Evolutionary conservation across 2,113 vertebrate genomes (phyloP), one percentile per base, ranked within the genome.

Genomic region (Hemibagrus wyckioides): DNA sequence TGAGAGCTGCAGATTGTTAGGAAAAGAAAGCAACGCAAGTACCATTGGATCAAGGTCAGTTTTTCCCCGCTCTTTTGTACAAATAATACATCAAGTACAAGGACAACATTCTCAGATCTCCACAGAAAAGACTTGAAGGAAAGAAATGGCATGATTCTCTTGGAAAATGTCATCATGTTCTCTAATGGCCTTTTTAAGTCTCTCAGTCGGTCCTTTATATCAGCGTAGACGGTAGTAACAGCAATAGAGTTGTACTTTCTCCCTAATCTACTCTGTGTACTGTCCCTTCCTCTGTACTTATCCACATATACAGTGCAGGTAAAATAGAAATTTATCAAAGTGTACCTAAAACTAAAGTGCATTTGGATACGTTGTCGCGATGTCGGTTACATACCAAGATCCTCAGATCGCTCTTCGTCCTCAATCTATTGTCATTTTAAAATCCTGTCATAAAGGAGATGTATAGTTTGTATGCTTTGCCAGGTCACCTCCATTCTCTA

Each of bases 121-220:
- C 33, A 57, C 3, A n/a, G 41, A 84, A 56, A 84, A 41, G 85
- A 67, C 33, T 4, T 75, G 56, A 59, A 71, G 80, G 85, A 79
- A 41, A 33, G 50, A 87, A 87, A 85, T 87, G 57, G 54, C 71
- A 71, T 52, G 44, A 56, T 81, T 69, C 13, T 52, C 63, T 86
- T 56, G 52, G 73, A 61, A 81, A 86, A 80, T 61, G 76, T 81
- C 76, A 67, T 41, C 21, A 69, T 44, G 36, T 56, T 69, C 61
- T 85, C 30, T 56, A 84, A 84, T 80, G 67, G 15, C 48, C 50
- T 28, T 82, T 30, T 86, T 57, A 76, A 54, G 25, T 30, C 65
- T 61, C 75, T 73, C 76, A 30, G 41, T 71, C 30, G 4, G 44
- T 76, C 73, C 44, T n/a, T 50, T n/a, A 50, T 76, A 50, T 76